These are phyloP conservation scores for Phengaris alcon DNA, from an alignment of 2,888 invertebrate genomes.

Conservation along the genomic window DNA sequence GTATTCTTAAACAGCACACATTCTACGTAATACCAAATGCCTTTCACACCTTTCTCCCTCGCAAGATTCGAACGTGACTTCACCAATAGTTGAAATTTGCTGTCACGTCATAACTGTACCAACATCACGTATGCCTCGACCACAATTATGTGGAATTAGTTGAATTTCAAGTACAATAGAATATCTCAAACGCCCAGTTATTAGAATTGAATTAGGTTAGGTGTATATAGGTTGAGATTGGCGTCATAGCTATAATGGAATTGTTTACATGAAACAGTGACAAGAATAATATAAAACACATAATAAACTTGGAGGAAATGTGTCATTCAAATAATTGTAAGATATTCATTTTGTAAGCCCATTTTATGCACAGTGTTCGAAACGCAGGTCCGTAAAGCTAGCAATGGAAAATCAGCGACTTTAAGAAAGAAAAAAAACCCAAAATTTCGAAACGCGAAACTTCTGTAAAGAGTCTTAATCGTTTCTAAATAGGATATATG, in stretches of 20 bases:
- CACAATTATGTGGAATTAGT: conserved; percentile 14
- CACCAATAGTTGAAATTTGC: conserved; percentile 13
- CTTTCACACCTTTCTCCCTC: conserved; percentile 16
- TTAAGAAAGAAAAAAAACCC: too few relatives aligned
- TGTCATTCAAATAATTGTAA: too few relatives aligned
- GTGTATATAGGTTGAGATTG: background rate
- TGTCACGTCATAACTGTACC: conserved; percentile 10
- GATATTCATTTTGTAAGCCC: too few relatives aligned
- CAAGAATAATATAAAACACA: too few relatives aligned
- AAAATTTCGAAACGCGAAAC: too few relatives aligned
- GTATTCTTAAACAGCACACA: background rate
- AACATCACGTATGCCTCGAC: conserved; percentile 6
- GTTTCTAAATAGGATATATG: too few relatives aligned
- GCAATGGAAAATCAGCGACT: too few relatives aligned
- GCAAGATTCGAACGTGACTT: conserved; percentile 21
- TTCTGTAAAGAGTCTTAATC: too few relatives aligned
- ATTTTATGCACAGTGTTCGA: too few relatives aligned
- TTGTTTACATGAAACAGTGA: background rate
- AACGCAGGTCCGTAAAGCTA: too few relatives aligned
- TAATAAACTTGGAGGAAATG: too few relatives aligned
- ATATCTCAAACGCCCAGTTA: conserved; percentile 1
- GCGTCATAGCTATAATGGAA: conserved; percentile 1
- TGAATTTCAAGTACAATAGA: background rate
- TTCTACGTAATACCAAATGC: background rate
- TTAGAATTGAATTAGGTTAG: background rate